Conservation (phyloP, 2,888 invertebrate genomes). For the Marronus borbonicus region DNA sequence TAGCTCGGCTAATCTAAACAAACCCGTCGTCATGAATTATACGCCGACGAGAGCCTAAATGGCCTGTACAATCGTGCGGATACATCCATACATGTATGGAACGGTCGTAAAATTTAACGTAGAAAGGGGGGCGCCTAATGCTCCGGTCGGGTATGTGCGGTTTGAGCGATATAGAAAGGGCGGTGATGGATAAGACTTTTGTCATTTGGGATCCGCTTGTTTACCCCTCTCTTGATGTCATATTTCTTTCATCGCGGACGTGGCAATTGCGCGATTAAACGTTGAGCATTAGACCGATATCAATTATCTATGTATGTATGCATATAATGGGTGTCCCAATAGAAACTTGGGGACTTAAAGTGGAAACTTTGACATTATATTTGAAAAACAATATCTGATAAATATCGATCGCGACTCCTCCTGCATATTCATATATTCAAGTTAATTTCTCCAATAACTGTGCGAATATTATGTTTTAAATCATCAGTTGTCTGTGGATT, state of each 20-base stretch:
- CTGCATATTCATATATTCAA: no score
- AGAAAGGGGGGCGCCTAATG: conserved; percentile 54
- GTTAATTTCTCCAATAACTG: no score
- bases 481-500: no score
- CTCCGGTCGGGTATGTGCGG: neutral
- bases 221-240: conserved; percentile 38
- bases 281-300: no score
- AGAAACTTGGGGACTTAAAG: no score
- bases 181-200: conserved; percentile 50
- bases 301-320: no score
- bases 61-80: no score
- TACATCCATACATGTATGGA: conserved; percentile 45
- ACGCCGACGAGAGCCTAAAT: conserved; percentile 18
- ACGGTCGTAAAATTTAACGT: conserved; percentile 59
- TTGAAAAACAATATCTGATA: no score
- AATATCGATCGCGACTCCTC: no score
- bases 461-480: no score
- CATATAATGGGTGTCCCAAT: no score
- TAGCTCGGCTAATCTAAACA: conserved; percentile 59
- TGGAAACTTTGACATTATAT: no score
- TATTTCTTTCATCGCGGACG: conserved; percentile 22
- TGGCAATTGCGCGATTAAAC: conserved; percentile 8
- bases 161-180: conserved; percentile 11
- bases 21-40: conserved; percentile 59
- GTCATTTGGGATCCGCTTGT: conserved; percentile 54